A percentile compares a stretch with the other conserved stretches of the same genome.
These are phyloP conservation scores for Caretta caretta DNA, from an alignment of 2,113 vertebrate genomes.

Conservation along the genomic window DNA sequence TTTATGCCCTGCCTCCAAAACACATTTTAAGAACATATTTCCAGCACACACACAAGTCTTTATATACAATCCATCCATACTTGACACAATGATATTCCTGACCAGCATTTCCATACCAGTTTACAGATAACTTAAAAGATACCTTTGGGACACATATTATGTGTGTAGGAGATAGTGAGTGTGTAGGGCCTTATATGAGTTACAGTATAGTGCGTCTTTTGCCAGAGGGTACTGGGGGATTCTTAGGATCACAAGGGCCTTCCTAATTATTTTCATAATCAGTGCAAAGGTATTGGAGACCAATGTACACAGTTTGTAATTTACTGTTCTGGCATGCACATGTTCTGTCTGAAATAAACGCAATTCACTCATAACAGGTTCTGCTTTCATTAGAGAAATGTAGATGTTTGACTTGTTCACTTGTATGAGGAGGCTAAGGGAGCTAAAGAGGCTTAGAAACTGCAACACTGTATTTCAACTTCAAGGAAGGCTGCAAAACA, in stretches of 20 bases:
- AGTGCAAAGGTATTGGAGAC: not conserved
- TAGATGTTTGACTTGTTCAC: constrained; percentile 9
- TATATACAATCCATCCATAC: not conserved
- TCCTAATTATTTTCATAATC: constrained; percentile 40
- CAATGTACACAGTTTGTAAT: not conserved
- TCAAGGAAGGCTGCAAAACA: constrained; percentile 8
- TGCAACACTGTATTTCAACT: not conserved
- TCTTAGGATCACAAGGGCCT: not conserved
- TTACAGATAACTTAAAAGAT: not conserved
- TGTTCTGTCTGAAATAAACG: constrained; percentile 8
- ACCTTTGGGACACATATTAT: not conserved
- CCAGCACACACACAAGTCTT: not conserved
- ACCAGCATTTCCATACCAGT: not conserved
- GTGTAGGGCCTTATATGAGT: not conserved
- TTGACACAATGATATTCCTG: not conserved
- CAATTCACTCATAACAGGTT: constrained; percentile 6
- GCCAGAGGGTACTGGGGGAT: not conserved
- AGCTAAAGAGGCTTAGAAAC: not conserved
- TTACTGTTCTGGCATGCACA: not conserved
- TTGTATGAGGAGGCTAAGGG: constrained; percentile 19
- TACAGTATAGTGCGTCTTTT: not conserved
- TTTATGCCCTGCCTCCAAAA: not conserved
- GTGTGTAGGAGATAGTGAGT: not conserved
- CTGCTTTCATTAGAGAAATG: not conserved
- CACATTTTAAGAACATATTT: not conserved